Evolutionary conservation across 2,113 vertebrate species (phyloP).

Genomic region (Grammomys dolichurus): DNA sequence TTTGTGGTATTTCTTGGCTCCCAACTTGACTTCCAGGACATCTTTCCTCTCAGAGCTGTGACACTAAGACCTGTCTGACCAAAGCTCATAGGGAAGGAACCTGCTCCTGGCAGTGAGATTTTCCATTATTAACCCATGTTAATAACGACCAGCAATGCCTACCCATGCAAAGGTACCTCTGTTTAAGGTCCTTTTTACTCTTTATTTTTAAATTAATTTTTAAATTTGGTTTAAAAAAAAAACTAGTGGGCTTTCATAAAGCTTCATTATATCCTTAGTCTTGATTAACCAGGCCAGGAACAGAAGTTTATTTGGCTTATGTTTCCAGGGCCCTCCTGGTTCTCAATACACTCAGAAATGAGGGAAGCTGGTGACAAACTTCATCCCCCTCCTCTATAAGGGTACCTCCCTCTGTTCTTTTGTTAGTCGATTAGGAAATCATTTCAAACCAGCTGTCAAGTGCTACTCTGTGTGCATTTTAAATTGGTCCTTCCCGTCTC

Average conservation of each 20-base stretch:
- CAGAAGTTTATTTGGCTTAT: background rate
- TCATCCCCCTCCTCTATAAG: background rate
- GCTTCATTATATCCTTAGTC: background rate
- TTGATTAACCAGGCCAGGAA: background rate
- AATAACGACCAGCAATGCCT: background rate
- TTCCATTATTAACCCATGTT: background rate
- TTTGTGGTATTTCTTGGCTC: background rate
- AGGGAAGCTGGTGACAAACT: too few species aligned
- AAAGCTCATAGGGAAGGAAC: background rate
- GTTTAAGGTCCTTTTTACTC: background rate
- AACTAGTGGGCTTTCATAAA: background rate
- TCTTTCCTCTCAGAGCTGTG: background rate
- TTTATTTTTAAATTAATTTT: background rate
- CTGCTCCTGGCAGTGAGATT: background rate
- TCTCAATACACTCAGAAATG: background rate
- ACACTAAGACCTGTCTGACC: background rate
- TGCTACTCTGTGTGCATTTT: background rate
- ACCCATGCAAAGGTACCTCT: background rate
- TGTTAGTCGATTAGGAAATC: background rate
- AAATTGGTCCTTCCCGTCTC: rapidly evolving
- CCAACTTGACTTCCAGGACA: background rate
- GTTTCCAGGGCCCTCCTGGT: background rate
- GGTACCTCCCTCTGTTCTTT: background rate
- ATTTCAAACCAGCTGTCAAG: background rate
- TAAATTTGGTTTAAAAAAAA: background rate